Evolutionary conservation across 2,113 vertebrate genomes (phyloP).

Genomic region (Campylorhamphus procurvoides): DNA sequence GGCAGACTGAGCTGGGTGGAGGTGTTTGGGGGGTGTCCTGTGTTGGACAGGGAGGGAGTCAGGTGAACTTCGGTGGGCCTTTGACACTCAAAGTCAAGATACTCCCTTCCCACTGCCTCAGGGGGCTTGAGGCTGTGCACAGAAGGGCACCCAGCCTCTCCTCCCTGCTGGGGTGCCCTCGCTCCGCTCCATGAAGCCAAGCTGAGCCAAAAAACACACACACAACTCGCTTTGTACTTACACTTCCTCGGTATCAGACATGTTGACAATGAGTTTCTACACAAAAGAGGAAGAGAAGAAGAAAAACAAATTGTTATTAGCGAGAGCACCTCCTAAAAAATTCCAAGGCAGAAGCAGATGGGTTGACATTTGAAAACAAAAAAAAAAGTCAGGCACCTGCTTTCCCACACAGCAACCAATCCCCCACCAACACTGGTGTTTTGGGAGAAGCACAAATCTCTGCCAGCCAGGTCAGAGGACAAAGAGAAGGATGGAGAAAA

Average conservation of each 20-base stretch:
- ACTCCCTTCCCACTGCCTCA: accelerated
- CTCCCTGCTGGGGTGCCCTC: accelerated
- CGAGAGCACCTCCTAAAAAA: background rate
- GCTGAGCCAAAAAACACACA: background rate
- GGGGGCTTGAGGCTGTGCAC: background rate
- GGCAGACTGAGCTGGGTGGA: background rate
- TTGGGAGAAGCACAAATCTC: background rate
- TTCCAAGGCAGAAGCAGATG: background rate
- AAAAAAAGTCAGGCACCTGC: background rate
- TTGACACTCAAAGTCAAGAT: background rate
- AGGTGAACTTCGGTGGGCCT: background rate
- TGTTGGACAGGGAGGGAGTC: background rate
- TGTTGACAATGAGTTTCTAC: constrained; percentile 79
- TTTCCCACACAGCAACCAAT: background rate
- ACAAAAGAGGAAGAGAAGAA: background rate
- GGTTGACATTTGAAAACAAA: background rate
- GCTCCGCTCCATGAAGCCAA: background rate
- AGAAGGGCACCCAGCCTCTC: background rate
- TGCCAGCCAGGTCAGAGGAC: background rate
- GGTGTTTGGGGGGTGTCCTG: background rate
- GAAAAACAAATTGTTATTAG: background rate
- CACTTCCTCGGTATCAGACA: constrained; percentile 94
- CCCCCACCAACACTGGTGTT: background rate
- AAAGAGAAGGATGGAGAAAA: background rate
- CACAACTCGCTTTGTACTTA: constrained; percentile 74